phyloP scores from a whole-genome alignment of 1,140 invertebrate genomes.

The Bombus huntii region DNA sequence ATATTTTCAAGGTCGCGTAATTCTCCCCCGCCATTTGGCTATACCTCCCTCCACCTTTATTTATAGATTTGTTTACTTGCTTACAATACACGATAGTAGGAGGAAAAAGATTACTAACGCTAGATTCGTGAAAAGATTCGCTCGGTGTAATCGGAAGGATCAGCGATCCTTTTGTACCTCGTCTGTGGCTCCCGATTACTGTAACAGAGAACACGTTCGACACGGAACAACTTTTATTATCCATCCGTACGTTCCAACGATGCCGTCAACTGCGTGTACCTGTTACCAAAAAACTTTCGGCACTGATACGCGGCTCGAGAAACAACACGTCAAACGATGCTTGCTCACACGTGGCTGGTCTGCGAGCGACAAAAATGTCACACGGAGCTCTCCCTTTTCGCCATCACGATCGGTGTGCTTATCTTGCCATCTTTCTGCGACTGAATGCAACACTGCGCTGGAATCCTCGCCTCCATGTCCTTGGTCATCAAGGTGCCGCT shows the following conservation, averaged over 20 bases:
- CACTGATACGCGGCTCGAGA: conserved; percentile 5
- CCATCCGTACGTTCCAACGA: conserved; percentile 9
- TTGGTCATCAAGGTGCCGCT: conserved; percentile 74
- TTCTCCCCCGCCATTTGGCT: background rate
- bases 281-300: background rate
- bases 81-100: background rate
- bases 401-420: conserved; percentile 76
- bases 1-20: background rate
- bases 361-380: conserved; percentile 70
- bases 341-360: conserved; percentile 50
- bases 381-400: conserved; percentile 82
- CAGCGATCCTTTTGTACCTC: too few species aligned
- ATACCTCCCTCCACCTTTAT: background rate
- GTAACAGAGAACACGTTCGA: background rate
- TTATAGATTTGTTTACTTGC: background rate
- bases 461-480: conserved; percentile 73
- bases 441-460: conserved; percentile 77
- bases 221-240: background rate
- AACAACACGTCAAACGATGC: conserved; percentile 19
- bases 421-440: conserved; percentile 74
- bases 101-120: background rate
- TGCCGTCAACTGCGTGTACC: too few species aligned
- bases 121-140: background rate
- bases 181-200: background rate
- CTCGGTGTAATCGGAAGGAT: background rate